A percentile compares a stretch with the other conserved stretches of the same genome.
These are phyloP conservation scores for Tholera decimalis DNA, from an alignment of 2,888 invertebrate genomes.

Conservation along the genomic window DNA sequence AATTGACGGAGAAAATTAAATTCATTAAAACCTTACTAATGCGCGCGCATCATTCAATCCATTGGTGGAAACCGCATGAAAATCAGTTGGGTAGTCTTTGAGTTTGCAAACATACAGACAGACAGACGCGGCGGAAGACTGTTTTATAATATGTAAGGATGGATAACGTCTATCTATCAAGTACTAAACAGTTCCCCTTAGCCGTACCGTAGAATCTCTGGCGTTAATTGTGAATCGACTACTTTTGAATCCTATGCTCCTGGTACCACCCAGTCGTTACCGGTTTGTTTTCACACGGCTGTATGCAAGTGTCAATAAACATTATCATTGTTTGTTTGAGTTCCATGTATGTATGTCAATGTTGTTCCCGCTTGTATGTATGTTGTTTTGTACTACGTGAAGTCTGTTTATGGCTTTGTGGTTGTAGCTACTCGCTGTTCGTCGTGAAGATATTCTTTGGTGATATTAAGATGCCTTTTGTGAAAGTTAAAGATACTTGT, in stretches of 20 bases:
- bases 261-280: background rate
- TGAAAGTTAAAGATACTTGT: background rate
- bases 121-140: no score
- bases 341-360: conserved; percentile 49
- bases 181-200: background rate
- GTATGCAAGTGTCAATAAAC: conserved; percentile 8
- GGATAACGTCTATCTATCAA: background rate
- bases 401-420: conserved; percentile 7
- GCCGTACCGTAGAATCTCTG: no score
- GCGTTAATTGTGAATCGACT: background rate
- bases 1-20: no score
- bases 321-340: conserved; percentile 29
- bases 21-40: no score
- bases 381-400: conserved; percentile 22
- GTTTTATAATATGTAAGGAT: no score
- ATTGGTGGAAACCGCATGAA: no score
- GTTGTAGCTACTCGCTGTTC: conserved; percentile 5
- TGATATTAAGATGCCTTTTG: background rate
- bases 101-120: no score
- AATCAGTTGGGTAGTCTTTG: no score
- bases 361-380: conserved; percentile 20
- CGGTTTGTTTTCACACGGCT: conserved; percentile 20
- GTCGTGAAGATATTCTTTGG: background rate
- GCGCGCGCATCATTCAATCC: no score
- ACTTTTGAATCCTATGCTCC: background rate